Evolutionary conservation across 2,888 invertebrate genomes (phyloP), one percentile per base, ranked within the genome.

Genomic region (Leptopilina drosophilae): DNA sequence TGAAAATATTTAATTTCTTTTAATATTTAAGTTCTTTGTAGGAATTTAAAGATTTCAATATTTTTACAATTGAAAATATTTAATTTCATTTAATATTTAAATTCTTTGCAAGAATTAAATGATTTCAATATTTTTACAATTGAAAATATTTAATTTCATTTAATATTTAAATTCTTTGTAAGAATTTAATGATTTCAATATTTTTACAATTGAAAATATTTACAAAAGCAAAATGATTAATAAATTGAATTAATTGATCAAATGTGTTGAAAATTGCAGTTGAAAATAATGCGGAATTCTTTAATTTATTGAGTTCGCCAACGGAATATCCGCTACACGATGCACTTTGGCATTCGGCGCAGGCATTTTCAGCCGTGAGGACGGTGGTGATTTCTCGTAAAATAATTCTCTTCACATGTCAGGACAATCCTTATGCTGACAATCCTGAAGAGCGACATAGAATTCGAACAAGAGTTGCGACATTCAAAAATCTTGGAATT

Each of bases 401-500:
- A 69, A 77, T 85, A 20, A 33, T 84, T 8, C 76, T 87, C 8
- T 79, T 84, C 26, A 86, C 87, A 0, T 78, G 79, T 33, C 80
- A 84, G n/a, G 85, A 85, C 65, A 82, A 85, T 77, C 86, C 85
- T 14, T 79, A 56, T 46, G 46, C 42, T 1, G 76, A 77, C 6
- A 53, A 81, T 40, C 40, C 78, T 5, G n/a, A 15, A 42, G 79
- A 77, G 2, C 62, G 78, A 20, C 78, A 82, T 12, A 53, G 82
- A 12, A 82, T 87, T 15, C 42, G 82, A 15, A 46, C 83, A 8
- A 83, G 81, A 73, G 78, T 81, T 15, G 79, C 81, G 12, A 80
- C 79, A 33, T 82, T 87, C 62, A 81, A 82, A 2, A 82, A 82
- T 69, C 78, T 79, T 26, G 77, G 78, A 46, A 79, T 82, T 8